Evolutionary conservation across 37 sponge, comb jelly and placozoan genomes (phyloP).

Genomic region (Sycon ciliatum): DNA sequence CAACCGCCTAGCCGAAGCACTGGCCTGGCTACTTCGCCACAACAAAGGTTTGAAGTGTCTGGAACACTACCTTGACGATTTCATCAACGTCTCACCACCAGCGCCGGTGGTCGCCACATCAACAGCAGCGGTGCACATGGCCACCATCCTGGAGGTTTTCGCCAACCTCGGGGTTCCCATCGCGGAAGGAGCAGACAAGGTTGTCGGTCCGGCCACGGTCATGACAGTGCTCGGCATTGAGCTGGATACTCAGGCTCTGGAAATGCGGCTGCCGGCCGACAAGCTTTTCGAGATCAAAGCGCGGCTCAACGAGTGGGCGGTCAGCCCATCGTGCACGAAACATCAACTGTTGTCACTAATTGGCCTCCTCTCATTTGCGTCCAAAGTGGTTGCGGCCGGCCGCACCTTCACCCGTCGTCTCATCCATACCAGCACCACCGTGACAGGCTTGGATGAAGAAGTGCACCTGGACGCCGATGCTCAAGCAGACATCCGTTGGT

Average conservation of each 20-base stretch:
- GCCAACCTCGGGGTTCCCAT: background rate
- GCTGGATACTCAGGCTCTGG: background rate
- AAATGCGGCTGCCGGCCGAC: conserved; percentile 5
- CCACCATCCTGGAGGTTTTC: background rate
- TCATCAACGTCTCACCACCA: conserved; percentile 11
- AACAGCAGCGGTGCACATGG: background rate
- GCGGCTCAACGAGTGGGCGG: background rate
- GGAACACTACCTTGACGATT: conserved; percentile 49
- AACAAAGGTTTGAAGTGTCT: background rate
- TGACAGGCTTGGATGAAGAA: conserved; percentile 11
- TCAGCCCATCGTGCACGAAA: background rate
- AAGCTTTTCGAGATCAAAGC: conserved; percentile 10
- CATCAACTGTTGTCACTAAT: conserved; percentile 20
- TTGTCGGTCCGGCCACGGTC: conserved; percentile 13
- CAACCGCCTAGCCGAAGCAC: conserved; percentile 21
- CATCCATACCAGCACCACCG: conserved; percentile 10
- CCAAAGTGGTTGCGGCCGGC: conserved; percentile 21
- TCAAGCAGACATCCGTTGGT: no score
- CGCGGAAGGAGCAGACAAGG: background rate
- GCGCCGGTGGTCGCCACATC: conserved; percentile 14
- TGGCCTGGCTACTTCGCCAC: conserved; percentile 18
- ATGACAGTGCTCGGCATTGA: conserved; percentile 15
- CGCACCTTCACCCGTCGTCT: conserved; percentile 13
- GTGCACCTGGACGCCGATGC: conserved; percentile 22
- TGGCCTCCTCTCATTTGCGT: conserved; percentile 11